Percentiles rank a stretch among this genome's conserved stretches.
phyloP scores from a whole-genome alignment of 2,888 invertebrate species.

The Busseola fusca region DNA sequence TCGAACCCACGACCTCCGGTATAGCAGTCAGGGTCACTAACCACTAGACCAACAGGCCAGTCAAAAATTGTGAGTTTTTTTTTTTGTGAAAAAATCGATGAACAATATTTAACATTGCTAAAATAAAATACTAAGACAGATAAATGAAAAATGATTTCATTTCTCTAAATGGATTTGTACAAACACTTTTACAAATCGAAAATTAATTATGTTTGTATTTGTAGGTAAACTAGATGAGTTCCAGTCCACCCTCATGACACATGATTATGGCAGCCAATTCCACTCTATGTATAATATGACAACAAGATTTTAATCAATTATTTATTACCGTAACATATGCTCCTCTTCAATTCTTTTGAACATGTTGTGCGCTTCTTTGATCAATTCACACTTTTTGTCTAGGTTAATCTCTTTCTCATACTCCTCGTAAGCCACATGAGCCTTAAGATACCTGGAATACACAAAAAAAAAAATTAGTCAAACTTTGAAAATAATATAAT shows the following conservation, averaged over 20 bases:
- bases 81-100: neutral
- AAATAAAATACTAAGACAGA: neutral
- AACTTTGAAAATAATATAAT: too few relatives aligned
- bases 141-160: neutral
- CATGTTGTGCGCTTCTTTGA: constrained; percentile 66
- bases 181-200: neutral
- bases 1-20: too few relatives aligned
- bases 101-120: neutral
- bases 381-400: constrained; percentile 66
- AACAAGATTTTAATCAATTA: too few relatives aligned
- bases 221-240: neutral
- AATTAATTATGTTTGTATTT: neutral
- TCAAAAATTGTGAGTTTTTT: too few relatives aligned
- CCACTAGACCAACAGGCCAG: too few relatives aligned
- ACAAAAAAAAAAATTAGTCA: too few relatives aligned
- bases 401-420: constrained; percentile 66
- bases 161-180: neutral
- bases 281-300: neutral
- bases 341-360: constrained; percentile 69
- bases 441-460: constrained; percentile 74
- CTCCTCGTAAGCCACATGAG: constrained; percentile 74
- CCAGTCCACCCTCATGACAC: neutral
- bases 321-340: constrained; percentile 76
- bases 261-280: neutral
- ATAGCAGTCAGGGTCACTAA: too few relatives aligned